Base-by-base conservation (phyloP, 2,888 invertebrate genomes). In the Poecilobothrus nobilitatus region DNA sequence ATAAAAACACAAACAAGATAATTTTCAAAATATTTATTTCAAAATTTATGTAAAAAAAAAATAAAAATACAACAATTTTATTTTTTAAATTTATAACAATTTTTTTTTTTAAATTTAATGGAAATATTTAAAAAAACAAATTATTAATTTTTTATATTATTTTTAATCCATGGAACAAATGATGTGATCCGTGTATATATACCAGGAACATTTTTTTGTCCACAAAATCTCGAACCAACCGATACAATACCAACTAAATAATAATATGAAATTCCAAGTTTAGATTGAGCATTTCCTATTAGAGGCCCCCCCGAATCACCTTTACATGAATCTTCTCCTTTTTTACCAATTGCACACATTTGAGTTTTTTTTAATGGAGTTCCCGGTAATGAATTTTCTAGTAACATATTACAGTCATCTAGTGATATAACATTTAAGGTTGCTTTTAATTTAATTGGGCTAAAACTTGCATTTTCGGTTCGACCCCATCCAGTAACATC, bases 251-350 rank as follows among this genome's bases (percentile, higher is more conserved):
- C 89, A 10, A 84, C 80, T 1, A 83, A 78, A 66, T 82, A 84
- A 83, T 84, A 86, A 65, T 80, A 9, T 66, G 79, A 75, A 8
- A 73, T 71, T 22, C 74, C 75, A n/a, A 77, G 74, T 21, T 67
- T 71, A 18, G 70, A 69, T 2, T 71, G 75, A 66, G 77, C 78
- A 4, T 80, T 76, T 0, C 77, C 76, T 83, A 87, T 87, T 3
- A 89, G 77, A 0, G 88, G 87, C 1, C 88, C 88, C 1, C 88
- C 88, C 65, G 86, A 86, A 74, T 88, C 88, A 1, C 88, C 88
- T 33, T 82, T 76, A 69, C 88, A 88, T 0, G 80, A 78, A 76
- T 88, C 87, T 63, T 83, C 79, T 0, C 84, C 84, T 63, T 76
- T 77, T 61, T 79, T 78, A 2, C 87, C 88, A 9, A 88, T 87